phyloP scores from a whole-genome alignment of 2,888 invertebrate genomes.

The Phragmatobia fuliginosa region DNA sequence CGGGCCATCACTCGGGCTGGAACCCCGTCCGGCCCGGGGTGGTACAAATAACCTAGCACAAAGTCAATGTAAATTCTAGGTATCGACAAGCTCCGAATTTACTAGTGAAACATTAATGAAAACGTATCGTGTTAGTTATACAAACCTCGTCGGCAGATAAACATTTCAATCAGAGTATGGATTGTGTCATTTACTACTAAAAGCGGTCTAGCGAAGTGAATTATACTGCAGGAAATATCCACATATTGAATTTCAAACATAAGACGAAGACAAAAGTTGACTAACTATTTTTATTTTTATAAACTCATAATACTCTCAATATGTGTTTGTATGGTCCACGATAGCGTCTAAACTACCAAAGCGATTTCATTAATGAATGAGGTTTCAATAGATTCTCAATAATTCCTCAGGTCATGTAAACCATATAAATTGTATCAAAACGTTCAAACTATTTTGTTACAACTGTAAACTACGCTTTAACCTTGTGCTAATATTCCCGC shows the following conservation, averaged over 20 bases:
- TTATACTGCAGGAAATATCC: background rate
- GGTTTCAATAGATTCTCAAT: no score
- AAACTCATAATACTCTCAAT: no score
- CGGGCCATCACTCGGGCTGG: no score
- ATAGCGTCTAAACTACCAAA: no score
- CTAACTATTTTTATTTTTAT: background rate
- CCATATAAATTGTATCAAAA: no score
- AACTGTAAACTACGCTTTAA: no score
- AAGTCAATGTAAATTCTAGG: slow-evolving; percentile 47
- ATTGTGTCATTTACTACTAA: slow-evolving; percentile 56
- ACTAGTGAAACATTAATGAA: slow-evolving; percentile 63
- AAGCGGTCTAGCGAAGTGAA: slow-evolving; percentile 1
- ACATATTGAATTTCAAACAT: background rate
- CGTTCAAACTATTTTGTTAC: no score
- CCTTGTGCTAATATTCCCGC: no score
- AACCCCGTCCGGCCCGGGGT: no score
- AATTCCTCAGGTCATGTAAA: no score
- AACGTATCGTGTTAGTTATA: slow-evolving; percentile 59
- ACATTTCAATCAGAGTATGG: slow-evolving; percentile 65
- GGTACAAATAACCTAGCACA: background rate
- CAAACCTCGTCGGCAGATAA: slow-evolving; percentile 52
- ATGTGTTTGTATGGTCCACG: no score
- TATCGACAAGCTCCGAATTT: slow-evolving; percentile 53
- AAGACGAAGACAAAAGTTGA: background rate
- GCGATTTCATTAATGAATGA: no score